phyloP scores from a whole-genome alignment of 2,888 invertebrate genomes.

The Drosophila incognita region DNA sequence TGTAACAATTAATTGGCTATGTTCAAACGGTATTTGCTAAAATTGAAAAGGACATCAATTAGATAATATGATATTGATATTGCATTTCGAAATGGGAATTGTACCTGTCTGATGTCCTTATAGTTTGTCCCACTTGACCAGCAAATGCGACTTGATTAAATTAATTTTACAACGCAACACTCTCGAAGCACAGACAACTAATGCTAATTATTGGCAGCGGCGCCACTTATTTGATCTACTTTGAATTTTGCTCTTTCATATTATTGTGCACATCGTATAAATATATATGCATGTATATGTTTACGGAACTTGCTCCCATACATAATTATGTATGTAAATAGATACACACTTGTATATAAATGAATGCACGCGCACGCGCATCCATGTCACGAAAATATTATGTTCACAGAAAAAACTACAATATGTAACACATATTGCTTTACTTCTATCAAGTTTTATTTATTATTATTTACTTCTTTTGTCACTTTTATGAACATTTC shows the following conservation, averaged over 20 bases:
- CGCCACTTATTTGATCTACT: neutral
- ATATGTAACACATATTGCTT: constrained; percentile 1
- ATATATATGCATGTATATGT: constrained; percentile 3
- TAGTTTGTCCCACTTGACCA: neutral
- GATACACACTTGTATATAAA: constrained; percentile 1
- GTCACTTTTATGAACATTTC: neutral
- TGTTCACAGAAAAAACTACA: constrained; percentile 3
- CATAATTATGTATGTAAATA: constrained; percentile 5
- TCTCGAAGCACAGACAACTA: neutral
- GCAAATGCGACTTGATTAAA: neutral
- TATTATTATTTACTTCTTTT: neutral
- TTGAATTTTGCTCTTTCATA: constrained; percentile 3
- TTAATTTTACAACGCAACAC: neutral
- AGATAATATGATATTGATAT: neutral
- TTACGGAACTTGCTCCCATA: constrained; percentile 1
- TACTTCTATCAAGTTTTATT: neutral
- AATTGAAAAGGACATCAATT: neutral
- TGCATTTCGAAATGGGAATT: neutral
- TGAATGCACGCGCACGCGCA: constrained; percentile 20
- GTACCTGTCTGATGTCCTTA: neutral
- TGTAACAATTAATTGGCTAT: neutral
- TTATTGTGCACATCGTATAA: constrained; percentile 4
- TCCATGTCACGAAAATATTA: constrained; percentile 1
- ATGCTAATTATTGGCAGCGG: neutral
- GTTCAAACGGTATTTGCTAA: neutral